A percentile compares a stretch with the other conserved stretches of the same genome.
These are phyloP conservation scores for Trichogramma dendrolimi DNA, from an alignment of 2,888 invertebrate species.

Conservation along the genomic window DNA sequence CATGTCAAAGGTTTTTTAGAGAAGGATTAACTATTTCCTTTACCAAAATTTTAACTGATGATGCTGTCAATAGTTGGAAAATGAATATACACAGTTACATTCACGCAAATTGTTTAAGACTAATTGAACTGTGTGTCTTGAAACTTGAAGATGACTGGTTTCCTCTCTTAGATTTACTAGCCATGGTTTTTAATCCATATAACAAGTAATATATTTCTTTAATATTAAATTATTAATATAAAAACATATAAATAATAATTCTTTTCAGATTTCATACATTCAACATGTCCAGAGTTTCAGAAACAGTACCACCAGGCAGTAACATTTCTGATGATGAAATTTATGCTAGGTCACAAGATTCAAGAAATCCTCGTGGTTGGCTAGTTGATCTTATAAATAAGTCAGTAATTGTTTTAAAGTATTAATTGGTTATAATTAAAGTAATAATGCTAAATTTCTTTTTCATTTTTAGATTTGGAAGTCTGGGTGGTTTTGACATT, in stretches of 20 bases:
- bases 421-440: not conserved
- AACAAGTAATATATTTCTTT: constrained; percentile 69
- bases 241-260: not conserved
- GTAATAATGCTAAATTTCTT: constrained; percentile 8
- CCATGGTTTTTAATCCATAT: constrained; percentile 90
- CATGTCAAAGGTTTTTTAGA: constrained; percentile 91
- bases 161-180: constrained; percentile 83
- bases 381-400: constrained; percentile 91
- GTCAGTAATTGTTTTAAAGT: constrained; percentile 47
- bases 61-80: constrained; percentile 97
- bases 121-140: constrained; percentile 87
- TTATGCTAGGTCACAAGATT: constrained; percentile 73
- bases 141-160: constrained; percentile 89
- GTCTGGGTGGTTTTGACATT: constrained; percentile 82
- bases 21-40: constrained; percentile 92
- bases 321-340: constrained; percentile 67
- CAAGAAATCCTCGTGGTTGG: constrained; percentile 88
- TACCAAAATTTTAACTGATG: constrained; percentile 94
- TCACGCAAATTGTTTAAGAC: constrained; percentile 84
- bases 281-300: constrained; percentile 73
- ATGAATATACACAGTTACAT: constrained; percentile 94
- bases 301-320: constrained; percentile 62
- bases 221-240: constrained; percentile 11
- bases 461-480: constrained; percentile 68
- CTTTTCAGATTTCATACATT: constrained; percentile 75